These are phyloP conservation scores for Halictus rubicundus DNA, from an alignment of 1,140 invertebrate genomes.

Conservation along the genomic window DNA sequence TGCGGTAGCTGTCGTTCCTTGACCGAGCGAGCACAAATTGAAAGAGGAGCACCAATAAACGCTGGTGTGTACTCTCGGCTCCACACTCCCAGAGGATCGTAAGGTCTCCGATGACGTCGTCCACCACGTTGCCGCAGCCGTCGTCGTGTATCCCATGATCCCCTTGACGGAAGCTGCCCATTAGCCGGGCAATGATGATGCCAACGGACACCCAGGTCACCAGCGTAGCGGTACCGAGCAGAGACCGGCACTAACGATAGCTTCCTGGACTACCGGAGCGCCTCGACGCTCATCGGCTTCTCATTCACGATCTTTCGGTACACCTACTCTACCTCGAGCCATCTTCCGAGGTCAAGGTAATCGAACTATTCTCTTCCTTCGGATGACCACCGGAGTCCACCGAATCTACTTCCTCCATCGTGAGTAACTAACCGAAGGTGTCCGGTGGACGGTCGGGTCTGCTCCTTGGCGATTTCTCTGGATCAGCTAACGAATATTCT, in stretches of 20 bases:
- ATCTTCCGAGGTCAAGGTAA: not conserved
- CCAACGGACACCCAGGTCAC: conserved; percentile 62
- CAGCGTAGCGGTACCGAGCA: conserved; percentile 23
- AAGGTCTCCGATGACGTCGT: conserved; percentile 36
- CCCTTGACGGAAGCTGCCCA: conserved; percentile 54
- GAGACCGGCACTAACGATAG: conserved; percentile 40
- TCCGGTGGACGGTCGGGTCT: too few species aligned
- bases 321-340: too few species aligned
- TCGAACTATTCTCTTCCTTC: too few species aligned
- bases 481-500: not conserved
- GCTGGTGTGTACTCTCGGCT: not conserved
- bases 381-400: too few species aligned
- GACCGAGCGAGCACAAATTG: not conserved
- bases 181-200: conserved; percentile 61
- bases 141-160: conserved; percentile 57
- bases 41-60: conserved; percentile 15
- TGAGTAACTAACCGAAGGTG: too few species aligned
- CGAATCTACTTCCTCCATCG: too few species aligned
- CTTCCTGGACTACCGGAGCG: conserved; percentile 20
- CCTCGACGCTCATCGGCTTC: not conserved
- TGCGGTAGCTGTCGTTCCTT: not conserved
- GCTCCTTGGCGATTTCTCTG: too few species aligned
- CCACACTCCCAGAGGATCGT: conserved; percentile 17
- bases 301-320: not conserved
- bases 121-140: conserved; percentile 32